Evolutionary conservation across 2,113 vertebrate species (phyloP).

Genomic region (Nothocercus nigrocapillus): DNA sequence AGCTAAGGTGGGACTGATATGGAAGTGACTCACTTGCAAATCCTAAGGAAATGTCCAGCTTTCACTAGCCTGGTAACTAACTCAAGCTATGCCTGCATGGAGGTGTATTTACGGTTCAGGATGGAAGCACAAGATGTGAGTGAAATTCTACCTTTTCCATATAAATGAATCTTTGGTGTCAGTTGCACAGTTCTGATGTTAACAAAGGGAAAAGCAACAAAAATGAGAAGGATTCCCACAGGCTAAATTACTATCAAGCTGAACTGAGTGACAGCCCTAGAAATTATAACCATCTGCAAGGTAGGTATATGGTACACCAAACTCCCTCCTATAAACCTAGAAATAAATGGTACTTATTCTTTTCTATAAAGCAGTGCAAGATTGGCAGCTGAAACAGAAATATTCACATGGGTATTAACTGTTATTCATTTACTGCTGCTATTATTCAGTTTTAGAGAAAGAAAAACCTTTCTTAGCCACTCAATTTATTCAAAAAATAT

Average conservation of each 20-base stretch:
- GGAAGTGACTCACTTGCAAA: fast-evolving
- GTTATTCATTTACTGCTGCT: background rate
- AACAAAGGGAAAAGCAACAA: background rate
- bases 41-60: background rate
- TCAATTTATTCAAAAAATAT: background rate
- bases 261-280: background rate
- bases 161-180: background rate
- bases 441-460: background rate
- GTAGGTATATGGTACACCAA: background rate
- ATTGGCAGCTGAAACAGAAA: constrained; percentile 43
- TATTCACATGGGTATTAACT: constrained; percentile 24
- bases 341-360: background rate
- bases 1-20: fast-evolving
- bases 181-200: background rate
- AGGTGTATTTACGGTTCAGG: background rate
- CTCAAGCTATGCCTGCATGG: fast-evolving
- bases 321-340: background rate
- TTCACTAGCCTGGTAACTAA: background rate
- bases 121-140: background rate
- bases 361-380: background rate
- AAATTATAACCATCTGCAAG: constrained; percentile 40
- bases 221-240: constrained; percentile 33
- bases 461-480: background rate
- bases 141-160: background rate
- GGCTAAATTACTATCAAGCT: background rate